Evolutionary conservation across 2,797 vertebrate genomes (phyloP).

Genomic region (Megaceryle alcyon): DNA sequence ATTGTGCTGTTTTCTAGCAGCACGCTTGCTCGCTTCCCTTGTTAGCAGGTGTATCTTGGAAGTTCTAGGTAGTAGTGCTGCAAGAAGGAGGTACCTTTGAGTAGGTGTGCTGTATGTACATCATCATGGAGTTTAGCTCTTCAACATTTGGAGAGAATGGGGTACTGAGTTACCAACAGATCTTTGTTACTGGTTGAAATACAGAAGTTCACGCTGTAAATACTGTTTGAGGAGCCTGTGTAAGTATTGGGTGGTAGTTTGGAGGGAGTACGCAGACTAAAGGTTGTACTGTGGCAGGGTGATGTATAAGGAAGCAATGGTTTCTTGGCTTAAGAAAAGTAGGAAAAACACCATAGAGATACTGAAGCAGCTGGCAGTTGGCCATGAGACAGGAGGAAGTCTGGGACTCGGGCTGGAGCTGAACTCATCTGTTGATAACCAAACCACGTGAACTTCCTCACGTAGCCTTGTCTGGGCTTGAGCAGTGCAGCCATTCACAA

Average conservation of each 20-base stretch:
- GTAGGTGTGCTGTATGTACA: not conserved
- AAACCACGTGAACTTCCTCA: not conserved
- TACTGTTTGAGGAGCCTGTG: not conserved
- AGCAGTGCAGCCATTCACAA: not conserved
- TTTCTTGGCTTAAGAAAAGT: not conserved
- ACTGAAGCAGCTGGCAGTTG: not conserved
- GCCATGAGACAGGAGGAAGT: not conserved
- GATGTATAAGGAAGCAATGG: not conserved
- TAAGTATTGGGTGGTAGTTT: not conserved
- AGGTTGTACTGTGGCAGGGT: not conserved
- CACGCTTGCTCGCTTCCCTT: accelerated
- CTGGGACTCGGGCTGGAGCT: not conserved
- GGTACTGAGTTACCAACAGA: not conserved
- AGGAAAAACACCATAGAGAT: not conserved
- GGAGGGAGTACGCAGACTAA: accelerated
- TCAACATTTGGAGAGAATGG: not conserved
- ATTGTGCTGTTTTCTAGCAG: not conserved
- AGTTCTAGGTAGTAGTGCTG: not conserved
- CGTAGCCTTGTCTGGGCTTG: not conserved
- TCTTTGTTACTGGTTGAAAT: not conserved
- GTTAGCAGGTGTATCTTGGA: not conserved
- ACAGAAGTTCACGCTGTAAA: not conserved
- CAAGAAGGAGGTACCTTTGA: not conserved
- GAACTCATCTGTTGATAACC: not conserved
- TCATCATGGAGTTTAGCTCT: not conserved